Conservation (phyloP, 2,888 invertebrate genomes). For the Drosophila falleni region DNA sequence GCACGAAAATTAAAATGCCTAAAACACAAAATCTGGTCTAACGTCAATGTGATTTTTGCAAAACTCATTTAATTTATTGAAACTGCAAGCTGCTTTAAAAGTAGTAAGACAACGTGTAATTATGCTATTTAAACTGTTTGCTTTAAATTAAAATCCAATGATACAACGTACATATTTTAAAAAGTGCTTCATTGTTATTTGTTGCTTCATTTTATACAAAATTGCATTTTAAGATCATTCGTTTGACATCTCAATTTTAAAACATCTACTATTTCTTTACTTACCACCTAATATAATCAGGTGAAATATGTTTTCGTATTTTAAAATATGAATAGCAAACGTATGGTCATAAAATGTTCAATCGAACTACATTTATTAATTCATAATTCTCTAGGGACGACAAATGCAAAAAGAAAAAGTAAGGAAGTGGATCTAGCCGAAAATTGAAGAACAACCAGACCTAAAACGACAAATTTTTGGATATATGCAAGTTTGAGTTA, state of each 20-base stretch:
- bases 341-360: background rate
- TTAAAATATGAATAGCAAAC: background rate
- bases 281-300: background rate
- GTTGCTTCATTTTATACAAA: constrained; percentile 2
- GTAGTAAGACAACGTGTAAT: constrained; percentile 54
- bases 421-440: background rate
- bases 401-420: constrained; percentile 8
- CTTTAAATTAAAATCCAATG: constrained; percentile 58
- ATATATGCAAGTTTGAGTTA: background rate
- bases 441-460: background rate
- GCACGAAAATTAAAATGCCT: constrained; percentile 46
- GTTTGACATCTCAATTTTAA: background rate
- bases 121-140: constrained; percentile 63
- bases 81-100: constrained; percentile 59
- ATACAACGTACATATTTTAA: constrained; percentile 13
- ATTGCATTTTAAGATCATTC: constrained; percentile 8
- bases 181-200: constrained; percentile 8
- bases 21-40: constrained; percentile 17
- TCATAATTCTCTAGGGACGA: constrained; percentile 9
- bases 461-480: background rate
- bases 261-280: background rate
- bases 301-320: background rate
- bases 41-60: constrained; percentile 53
- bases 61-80: constrained; percentile 65
- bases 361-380: background rate